Percentiles rank a stretch among this genome's conserved stretches.
phyloP scores from a whole-genome alignment of 2,113 vertebrate species.

The Circaetus cinerascens region DNA sequence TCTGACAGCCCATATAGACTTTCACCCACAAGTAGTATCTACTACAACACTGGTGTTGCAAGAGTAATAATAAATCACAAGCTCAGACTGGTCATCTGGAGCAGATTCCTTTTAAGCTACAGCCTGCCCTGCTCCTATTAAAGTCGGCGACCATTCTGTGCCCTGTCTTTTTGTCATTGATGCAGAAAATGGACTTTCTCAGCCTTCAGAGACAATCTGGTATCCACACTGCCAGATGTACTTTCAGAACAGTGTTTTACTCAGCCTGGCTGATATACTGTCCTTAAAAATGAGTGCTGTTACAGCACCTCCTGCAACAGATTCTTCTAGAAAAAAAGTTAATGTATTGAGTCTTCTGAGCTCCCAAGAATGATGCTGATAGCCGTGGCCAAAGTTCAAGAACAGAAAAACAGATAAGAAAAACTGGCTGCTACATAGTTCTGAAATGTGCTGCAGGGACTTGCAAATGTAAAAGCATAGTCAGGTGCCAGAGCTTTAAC shows the following conservation, averaged over 20 bases:
- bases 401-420: not conserved
- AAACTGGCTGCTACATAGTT: not conserved
- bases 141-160: not conserved
- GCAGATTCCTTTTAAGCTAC: constrained; percentile 13
- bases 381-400: not conserved
- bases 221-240: not conserved
- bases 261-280: not conserved
- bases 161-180: constrained; percentile 11
- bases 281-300: not conserved
- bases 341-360: not conserved
- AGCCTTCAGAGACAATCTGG: not conserved
- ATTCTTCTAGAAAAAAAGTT: not conserved
- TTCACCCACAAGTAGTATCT: not conserved
- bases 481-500: not conserved
- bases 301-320: not conserved
- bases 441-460: not conserved
- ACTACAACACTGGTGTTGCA: not conserved
- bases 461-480: not conserved
- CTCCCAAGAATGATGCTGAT: not conserved
- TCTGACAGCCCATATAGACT: not conserved
- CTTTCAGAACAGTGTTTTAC: not conserved
- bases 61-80: not conserved
- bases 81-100: not conserved
- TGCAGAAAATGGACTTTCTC: constrained; percentile 42
- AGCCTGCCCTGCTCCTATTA: not conserved